Evolutionary conservation across 2,113 vertebrate genomes (phyloP).

Genomic region (Coreoperca whiteheadi): DNA sequence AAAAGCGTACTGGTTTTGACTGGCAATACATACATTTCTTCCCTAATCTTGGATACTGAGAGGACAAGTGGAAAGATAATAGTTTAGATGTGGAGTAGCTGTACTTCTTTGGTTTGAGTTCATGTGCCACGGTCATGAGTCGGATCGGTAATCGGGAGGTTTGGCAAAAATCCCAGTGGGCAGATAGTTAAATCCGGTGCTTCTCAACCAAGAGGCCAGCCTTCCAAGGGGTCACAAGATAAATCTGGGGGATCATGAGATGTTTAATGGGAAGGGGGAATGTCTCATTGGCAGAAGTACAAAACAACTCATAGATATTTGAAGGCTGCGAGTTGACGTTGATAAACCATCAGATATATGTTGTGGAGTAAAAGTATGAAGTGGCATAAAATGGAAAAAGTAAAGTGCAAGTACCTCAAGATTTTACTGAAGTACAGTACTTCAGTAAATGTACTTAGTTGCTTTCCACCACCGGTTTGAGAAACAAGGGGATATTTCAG

Average conservation of each 20-base stretch:
- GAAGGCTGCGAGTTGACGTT: neutral
- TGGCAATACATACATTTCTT: neutral
- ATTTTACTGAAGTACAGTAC: neutral
- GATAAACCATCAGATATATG: neutral
- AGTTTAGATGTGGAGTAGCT: neutral
- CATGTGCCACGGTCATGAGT: neutral
- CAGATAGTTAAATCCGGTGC: neutral
- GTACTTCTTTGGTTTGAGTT: neutral
- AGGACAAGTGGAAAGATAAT: neutral
- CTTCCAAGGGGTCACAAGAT: neutral
- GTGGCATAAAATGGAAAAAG: neutral
- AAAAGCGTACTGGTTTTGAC: neutral
- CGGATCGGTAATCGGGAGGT: neutral
- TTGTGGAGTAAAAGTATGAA: neutral
- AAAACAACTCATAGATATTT: neutral
- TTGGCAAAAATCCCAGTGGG: neutral
- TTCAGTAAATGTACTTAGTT: neutral
- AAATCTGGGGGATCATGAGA: neutral
- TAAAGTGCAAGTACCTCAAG: neutral
- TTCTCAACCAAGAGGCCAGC: neutral
- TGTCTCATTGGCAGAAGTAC: neutral
- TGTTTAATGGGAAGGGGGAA: conserved; percentile 9
- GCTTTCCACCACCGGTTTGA: neutral
- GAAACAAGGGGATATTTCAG: neutral
- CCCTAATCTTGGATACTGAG: neutral